Base-by-base conservation (phyloP, 2,113 vertebrate genomes). In the Nycticorax nycticorax region DNA sequence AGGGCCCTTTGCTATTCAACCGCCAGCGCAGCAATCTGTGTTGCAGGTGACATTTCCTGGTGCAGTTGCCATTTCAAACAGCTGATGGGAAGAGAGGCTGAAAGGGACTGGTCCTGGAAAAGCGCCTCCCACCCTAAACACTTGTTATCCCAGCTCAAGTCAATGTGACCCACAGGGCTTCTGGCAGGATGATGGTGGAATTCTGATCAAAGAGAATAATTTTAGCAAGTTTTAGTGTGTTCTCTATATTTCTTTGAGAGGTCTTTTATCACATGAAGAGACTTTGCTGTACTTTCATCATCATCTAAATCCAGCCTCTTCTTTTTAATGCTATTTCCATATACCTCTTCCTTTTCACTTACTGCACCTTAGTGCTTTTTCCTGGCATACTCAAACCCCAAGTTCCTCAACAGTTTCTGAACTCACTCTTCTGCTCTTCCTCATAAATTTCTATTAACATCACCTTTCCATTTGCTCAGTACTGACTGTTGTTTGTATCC, bases 11-110 rank as follows among this genome's bases (percentile, higher is more conserved):
- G 6, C 66, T 43, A 3, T 41, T 30, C 37, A 68, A 57, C 62
- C 3, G 2, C 41, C 32, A 17, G 56, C 0, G 0, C 67, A 76
- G 55, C 17, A 12, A 9, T 10, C 43, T 2, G 2, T 24, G 8
- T 18, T 41, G 33, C 56, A 71, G 73, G 16, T 63, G 68, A 12
- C 8, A 21, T 62, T 88, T 89, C 60, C 73, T 67, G 87, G 50
- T 53, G 43, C 21, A 9, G 73, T 1, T 94, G 85, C 73, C 77
- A 33, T 75, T 85, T 89, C 85, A 59, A 68, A 78, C 23, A 85
- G 77, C 48, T 56, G 52, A 68, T 88, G 69, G 56, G 81, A 77
- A 95, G 47, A 80, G 33, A 92, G 81, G 77, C 78, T 85, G 78
- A 33, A 88, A 79, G 62, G 37, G 56, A 52, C 18, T 3, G 1